Evolutionary conservation across 2,888 invertebrate genomes (phyloP).

Genomic region (Xylocampa areola): DNA sequence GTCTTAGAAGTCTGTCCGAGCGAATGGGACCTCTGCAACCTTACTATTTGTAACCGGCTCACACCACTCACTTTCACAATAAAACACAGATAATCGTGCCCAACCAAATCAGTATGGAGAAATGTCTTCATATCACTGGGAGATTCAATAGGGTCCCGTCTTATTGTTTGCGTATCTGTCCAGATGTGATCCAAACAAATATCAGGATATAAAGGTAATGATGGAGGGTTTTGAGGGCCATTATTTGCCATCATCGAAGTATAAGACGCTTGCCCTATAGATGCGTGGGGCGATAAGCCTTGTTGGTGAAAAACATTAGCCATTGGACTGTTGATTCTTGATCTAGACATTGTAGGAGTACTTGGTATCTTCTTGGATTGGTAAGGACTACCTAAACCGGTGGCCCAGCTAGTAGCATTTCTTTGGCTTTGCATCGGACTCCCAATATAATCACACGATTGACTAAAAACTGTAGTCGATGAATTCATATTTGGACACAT

Average conservation of each 20-base stretch:
- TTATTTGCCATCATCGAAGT: conserved; percentile 85
- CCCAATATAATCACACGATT: conserved; percentile 80
- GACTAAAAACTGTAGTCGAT: conserved; percentile 80
- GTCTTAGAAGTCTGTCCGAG: conserved; percentile 84
- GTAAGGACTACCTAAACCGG: conserved; percentile 79
- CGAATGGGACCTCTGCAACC: conserved; percentile 91
- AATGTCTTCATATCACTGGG: conserved; percentile 91
- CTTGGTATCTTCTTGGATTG: conserved; percentile 75
- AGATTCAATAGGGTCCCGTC: conserved; percentile 78
- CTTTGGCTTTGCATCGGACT: conserved; percentile 82
- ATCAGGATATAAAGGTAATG: conserved; percentile 94
- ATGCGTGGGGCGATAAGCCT: conserved; percentile 84
- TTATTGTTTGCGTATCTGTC: conserved; percentile 92
- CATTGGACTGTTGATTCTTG: conserved; percentile 83
- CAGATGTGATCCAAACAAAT: conserved; percentile 97
- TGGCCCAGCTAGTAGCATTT: conserved; percentile 78
- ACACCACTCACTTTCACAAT: conserved; percentile 84
- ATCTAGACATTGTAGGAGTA: conserved; percentile 74
- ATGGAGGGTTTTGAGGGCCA: conserved; percentile 84
- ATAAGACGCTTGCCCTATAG: conserved; percentile 84
- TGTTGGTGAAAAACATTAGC: conserved; percentile 84
- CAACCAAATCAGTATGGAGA: conserved; percentile 95
- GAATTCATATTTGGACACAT: conserved; percentile 89
- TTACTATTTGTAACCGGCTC: conserved; percentile 91
- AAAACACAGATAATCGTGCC: conserved; percentile 95